phyloP scores from a whole-genome alignment of 1,140 invertebrate species.

The Drosophila arizonae region DNA sequence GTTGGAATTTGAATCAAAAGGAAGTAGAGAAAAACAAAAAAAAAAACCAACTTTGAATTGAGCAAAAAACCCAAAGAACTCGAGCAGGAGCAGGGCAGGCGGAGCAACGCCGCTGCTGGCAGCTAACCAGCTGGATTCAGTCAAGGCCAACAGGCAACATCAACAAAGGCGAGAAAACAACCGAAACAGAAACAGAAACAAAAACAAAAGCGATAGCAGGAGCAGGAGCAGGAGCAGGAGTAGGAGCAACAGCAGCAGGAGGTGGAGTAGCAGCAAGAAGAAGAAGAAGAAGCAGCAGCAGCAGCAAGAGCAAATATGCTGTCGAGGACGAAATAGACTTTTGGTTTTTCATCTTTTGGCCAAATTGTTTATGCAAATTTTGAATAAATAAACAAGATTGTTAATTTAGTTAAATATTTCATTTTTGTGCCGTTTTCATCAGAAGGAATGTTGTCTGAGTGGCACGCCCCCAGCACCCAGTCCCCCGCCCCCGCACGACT shows the following conservation, averaged over 20 bases:
- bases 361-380: slow-evolving; percentile 82
- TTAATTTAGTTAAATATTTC: slow-evolving; percentile 82
- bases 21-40: no score
- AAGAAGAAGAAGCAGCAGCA: not conserved
- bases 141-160: slow-evolving; percentile 40
- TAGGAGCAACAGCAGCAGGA: no score
- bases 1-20: no score
- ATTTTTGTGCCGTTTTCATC: slow-evolving; percentile 81
- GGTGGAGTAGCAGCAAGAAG: not conserved
- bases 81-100: no score
- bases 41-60: slow-evolving; percentile 3
- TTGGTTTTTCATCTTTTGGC: slow-evolving; percentile 80
- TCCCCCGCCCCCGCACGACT: not conserved
- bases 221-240: not conserved
- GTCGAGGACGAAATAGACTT: slow-evolving; percentile 69
- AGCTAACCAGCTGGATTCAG: slow-evolving; percentile 23
- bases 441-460: slow-evolving; percentile 49
- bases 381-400: slow-evolving; percentile 82
- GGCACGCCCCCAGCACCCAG: not conserved
- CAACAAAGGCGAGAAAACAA: slow-evolving; percentile 16
- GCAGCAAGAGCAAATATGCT: slow-evolving; percentile 29
- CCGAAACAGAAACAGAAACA: not conserved
- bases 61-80: slow-evolving; percentile 16
- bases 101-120: not conserved
- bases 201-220: not conserved